Evolutionary conservation across 2,113 vertebrate genomes (phyloP), one percentile per base, ranked within the genome.

Genomic region (Brienomyrus brachyistius): DNA sequence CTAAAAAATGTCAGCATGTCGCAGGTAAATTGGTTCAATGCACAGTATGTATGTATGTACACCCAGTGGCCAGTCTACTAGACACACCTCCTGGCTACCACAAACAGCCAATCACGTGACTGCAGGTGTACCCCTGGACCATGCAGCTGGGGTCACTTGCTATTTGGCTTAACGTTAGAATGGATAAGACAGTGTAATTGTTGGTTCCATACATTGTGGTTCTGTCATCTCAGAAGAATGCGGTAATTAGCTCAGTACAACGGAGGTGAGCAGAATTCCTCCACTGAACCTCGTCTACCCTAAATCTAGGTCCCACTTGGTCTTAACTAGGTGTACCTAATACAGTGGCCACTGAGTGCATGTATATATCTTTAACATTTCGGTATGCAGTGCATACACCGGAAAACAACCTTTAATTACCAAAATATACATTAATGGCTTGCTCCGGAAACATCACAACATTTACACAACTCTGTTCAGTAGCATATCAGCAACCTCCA

Each of bases 1-100:
- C 97, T 97, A 97, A 97, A 95, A 88, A 96, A 97, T 96, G 94
- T 95, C 95, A 95, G 96, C 94, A 94, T 90, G 94, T 92, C 93
- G 93, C 95, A 95, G 95, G 94, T 94, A 93, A 95, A 95, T 95
- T 93, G 95, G 92, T 94, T 92, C 89, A 94, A 92, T 92, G 87
- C 92, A 92, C 91, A 92, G 93, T 95, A 93, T 94, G 93, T 91
- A 86, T 89, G 59, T 87, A 88, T 92, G 94, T 94, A 87, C 93
- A 77, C 11, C 31, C 74, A 80, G 74, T 43, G 74, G 74, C 35
- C 74, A 80, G 74, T 80, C 35, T 40, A 19, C 43, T 17, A 80
- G 74, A 31, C 35, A 8, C 31, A 19, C 35, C 27, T 31, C 15
- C 31, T 40, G 35, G 35, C 8, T 40, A 40, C 27, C 70, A 40